Base-by-base conservation (phyloP, 2,797 vertebrate species). In the Tauraco hartlaubi region DNA sequence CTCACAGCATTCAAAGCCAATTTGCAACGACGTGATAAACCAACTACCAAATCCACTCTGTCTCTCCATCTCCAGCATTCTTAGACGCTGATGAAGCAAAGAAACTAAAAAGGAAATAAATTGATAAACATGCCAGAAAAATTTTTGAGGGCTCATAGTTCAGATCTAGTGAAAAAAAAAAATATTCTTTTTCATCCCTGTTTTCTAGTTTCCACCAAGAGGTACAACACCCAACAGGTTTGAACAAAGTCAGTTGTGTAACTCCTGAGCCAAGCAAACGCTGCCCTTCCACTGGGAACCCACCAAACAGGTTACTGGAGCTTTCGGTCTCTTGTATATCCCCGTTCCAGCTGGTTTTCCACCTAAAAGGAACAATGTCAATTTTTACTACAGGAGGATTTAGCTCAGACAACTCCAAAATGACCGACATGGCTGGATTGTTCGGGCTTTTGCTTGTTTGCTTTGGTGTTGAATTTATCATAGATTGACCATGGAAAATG, bases 61-160 rank as follows among this genome's bases (percentile, higher is more conserved):
- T 79, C 64, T 93, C 73, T 92, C 69, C 79, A 55, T 51, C 51
- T 69, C 72, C 89, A 94, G 91, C 89, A 94, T 96, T 94, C 91
- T 96, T 74, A 97, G 87, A 95, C 21, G 1, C 89, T 80, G 84
- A 96, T 80, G 87, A 81, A 94, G 81, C 63, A 63, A 71, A 64
- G 77, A 88, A 88, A 75, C 48, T 52, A 35, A 85, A 66, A 66
- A 39, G 74, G 69, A 92, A 96, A 77, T 72, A 83, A 91, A 89
- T 46, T 41, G 85, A 91, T 94, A 92, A 85, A 80, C 22, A 84
- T 6, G 56, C 80, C 86, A 96, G 75, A 77, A 87, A 88, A 31
- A 16, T 11, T 44, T 78, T 55, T 74, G 43, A 93, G 84, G 75
- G 58, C 39, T 92, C 46, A 44, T 85, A 92, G 74, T 88, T 87